Evolutionary conservation across 2,888 invertebrate genomes (phyloP), one percentile per base, ranked within the genome.

Genomic region (Ferdinandea cuprea): DNA sequence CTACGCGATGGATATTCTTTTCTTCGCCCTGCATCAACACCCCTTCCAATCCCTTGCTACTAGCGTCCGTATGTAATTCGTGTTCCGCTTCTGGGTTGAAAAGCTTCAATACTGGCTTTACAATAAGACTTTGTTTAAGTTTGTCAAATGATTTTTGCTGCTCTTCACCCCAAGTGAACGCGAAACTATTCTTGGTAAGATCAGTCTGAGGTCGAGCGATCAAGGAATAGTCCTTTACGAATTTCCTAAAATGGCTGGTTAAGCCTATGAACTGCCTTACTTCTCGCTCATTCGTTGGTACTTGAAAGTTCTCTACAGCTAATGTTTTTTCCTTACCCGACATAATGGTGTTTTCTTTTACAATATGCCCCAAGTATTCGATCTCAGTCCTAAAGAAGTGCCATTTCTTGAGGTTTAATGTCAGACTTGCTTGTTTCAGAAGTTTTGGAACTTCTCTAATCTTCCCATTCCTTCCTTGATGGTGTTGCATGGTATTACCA

Each of bases 171-270:
- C 56, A 69, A 4, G 28, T 11, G 9, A 69, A 58, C 15, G 17
- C n/a, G 3, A 25, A 8, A 35, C 37, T 48, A 13, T 69, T 69
- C 37, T 13, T 32, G 2, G 68, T 69, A 3, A 69, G 28, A 5
- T 69, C 37, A 11, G 58, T 58, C 4, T 58, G 37, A 7, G 69
- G 69, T 19, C 35, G n/a, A 11, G 69, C 69, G 1, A 40, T 46
- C n/a, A 44, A 9, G 8, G 61, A 28, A 15, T 85, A 54, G 71
- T 73, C 42, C 11, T 72, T 85, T 2, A 88, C 72, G 32, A 86
- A 88, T 9, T 72, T 86, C 2, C 88, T 74, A 37, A 86, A 88
- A 63, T 85, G 88, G 0, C 85, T 79, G 0, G 88, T 87, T 73
- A n/a, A n/a, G n/a, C n/a, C n/a, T n/a, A n/a, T n/a, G n/a, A n/a